Percentiles rank a stretch among this genome's conserved stretches.
Evolutionary conservation across 2,888 invertebrate species (phyloP).

Genomic region (Chrysomela aeneicollis): DNA sequence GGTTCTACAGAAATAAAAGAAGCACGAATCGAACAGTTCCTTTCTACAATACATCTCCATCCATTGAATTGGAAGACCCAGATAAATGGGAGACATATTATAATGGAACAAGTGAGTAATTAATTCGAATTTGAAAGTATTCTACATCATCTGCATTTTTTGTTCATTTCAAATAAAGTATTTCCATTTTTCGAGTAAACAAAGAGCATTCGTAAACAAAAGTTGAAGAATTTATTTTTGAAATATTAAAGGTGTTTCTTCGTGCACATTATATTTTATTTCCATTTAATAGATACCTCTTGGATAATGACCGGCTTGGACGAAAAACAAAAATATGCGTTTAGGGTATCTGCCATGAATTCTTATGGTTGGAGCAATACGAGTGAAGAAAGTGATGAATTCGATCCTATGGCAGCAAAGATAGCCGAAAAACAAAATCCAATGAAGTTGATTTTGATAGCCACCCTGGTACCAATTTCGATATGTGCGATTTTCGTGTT

Average conservation of each 20-base stretch:
- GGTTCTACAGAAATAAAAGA: constrained; percentile 54
- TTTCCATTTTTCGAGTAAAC: no score
- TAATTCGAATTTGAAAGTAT: background rate
- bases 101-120: constrained; percentile 74
- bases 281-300: constrained; percentile 68
- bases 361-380: constrained; percentile 83
- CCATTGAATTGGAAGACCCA: constrained; percentile 66
- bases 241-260: no score
- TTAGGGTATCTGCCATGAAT: constrained; percentile 82
- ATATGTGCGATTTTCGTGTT: constrained; percentile 60
- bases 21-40: constrained; percentile 57
- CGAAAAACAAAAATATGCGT: constrained; percentile 70
- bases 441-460: constrained; percentile 67
- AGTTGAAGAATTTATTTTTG: no score
- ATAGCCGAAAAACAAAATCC: constrained; percentile 65
- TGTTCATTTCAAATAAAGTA: no score
- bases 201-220: no score
- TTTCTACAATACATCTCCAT: constrained; percentile 60
- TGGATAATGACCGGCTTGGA: constrained; percentile 79
- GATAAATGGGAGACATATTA: constrained; percentile 72
- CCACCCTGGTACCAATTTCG: constrained; percentile 68
- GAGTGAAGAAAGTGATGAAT: constrained; percentile 72
- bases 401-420: constrained; percentile 63
- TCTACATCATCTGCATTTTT: no score
- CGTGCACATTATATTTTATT: no score